phyloP scores from a whole-genome alignment of 2,797 vertebrate genomes.

The Phalloptychus januarius region DNA sequence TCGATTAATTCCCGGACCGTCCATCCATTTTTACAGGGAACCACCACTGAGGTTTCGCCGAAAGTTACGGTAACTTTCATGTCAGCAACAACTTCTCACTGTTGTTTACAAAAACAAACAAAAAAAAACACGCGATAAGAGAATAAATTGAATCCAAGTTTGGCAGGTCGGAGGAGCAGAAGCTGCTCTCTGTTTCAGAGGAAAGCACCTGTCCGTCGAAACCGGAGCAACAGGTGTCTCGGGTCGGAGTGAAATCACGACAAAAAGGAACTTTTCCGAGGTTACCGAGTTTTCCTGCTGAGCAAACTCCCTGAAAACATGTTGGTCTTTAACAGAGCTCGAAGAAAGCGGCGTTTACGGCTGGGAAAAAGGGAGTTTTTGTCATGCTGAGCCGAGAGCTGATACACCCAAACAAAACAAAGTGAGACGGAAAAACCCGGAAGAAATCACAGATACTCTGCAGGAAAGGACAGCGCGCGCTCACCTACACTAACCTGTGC shows the following conservation, averaged over 20 bases:
- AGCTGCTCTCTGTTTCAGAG: conserved; percentile 3
- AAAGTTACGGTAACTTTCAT: conserved; percentile 97
- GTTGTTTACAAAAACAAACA: neutral
- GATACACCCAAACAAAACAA: conserved; percentile 59
- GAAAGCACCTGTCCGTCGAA: conserved; percentile 56
- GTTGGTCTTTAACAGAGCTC: rapidly evolving
- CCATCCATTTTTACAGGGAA: conserved; percentile 89
- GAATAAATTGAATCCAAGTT: neutral
- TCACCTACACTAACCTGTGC: neutral
- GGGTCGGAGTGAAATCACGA: conserved; percentile 42
- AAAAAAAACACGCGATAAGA: neutral
- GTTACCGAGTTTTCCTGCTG: neutral
- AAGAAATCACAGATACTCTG: conserved; percentile 60
- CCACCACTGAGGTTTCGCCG: conserved; percentile 88
- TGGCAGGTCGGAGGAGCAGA: neutral
- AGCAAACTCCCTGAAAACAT: neutral
- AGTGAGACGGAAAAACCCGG: conserved; percentile 64
- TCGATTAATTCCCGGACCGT: conserved; percentile 87
- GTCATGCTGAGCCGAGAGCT: conserved; percentile 21
- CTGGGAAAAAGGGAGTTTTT: neutral
- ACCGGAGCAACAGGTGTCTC: conserved; percentile 78
- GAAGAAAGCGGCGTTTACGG: neutral
- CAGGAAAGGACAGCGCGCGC: conserved; percentile 57
- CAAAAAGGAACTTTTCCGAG: neutral
- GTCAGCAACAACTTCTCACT: neutral